Base-by-base conservation (phyloP, 2,888 invertebrate species). In the Lithophane socia region DNA sequence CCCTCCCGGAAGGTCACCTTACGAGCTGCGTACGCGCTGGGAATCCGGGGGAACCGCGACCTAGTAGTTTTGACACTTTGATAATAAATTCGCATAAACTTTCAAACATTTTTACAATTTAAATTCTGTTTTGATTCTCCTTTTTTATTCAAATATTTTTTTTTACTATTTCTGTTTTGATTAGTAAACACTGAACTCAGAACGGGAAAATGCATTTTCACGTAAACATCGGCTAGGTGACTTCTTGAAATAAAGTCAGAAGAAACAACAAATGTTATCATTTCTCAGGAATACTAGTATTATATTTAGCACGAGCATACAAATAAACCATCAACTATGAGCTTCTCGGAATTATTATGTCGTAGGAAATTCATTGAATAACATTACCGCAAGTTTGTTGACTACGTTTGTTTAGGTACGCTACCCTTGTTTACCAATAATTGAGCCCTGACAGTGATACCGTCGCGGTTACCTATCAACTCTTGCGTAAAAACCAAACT, bases 1-100 rank as follows among this genome's bases (percentile, higher is more conserved):
- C 91, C 92, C 93, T 93, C 94, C 94, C 94, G 95, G 94, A 95
- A 95, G 95, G 96, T 96, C 91, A 96, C 96, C 95, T 94, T 92
- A 89, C 87, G 87, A 74, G 71, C 82, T 75, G 89, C 89, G 88
- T 88, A 80, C 82, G 88, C 89, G 90, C 90, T 86, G 89, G 92
- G 91, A 92, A 91, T 92, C 93, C 89, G 93, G 92, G 91, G 92
- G 85, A 85, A 85, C 71, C 70, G 80, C 88, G 88, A 87, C 82
- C 85, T 83, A 86, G 66, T 66, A 73, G 77, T 90, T 86, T 91
- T 91, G 90, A 89, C 86, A 88, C 87, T 88, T n/a, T 83, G 73
- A 56, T 67, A 58, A 85, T 56, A 67, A 77, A 83, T 84, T 76
- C 61, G 61, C 61, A 44, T 70, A 54, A 70, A 71, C 52, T 63